Conservation (phyloP, 2,113 vertebrate species). For the Acanthochromis polyacanthus region DNA sequence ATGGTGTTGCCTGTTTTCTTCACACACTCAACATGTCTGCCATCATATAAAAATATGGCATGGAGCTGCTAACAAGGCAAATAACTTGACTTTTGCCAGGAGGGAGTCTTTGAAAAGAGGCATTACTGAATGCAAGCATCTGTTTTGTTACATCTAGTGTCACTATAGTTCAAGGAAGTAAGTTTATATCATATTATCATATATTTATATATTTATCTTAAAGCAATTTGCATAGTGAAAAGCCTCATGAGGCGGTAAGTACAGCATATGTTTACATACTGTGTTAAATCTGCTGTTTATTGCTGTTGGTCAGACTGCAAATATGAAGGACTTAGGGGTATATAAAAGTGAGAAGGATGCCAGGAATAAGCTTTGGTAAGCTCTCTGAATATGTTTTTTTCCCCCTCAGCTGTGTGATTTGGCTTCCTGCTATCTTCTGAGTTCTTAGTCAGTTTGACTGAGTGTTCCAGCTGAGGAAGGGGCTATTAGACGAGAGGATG, state of each 20-base stretch:
- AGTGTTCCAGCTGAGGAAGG: constrained; percentile 52
- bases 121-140: no score
- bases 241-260: not conserved
- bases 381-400: constrained; percentile 18
- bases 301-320: not conserved
- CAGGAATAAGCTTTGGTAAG: constrained; percentile 50
- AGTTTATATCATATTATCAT: no score
- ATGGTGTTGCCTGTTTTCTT: no score
- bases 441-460: constrained; percentile 61
- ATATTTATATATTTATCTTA: not conserved
- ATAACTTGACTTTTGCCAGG: no score
- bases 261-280: constrained; percentile 4
- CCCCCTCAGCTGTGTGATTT: constrained; percentile 10
- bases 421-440: constrained; percentile 54
- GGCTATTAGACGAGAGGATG: constrained; percentile 13
- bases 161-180: no score
- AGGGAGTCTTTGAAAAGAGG: no score
- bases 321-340: constrained; percentile 30
- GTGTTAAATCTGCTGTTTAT: not conserved
- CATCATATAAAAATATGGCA: no score
- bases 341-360: constrained; percentile 4
- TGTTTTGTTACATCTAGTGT: no score
- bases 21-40: no score
- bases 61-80: no score
- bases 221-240: not conserved